Conservation (phyloP, 2,888 invertebrate species). For the Baronia brevicornis region DNA sequence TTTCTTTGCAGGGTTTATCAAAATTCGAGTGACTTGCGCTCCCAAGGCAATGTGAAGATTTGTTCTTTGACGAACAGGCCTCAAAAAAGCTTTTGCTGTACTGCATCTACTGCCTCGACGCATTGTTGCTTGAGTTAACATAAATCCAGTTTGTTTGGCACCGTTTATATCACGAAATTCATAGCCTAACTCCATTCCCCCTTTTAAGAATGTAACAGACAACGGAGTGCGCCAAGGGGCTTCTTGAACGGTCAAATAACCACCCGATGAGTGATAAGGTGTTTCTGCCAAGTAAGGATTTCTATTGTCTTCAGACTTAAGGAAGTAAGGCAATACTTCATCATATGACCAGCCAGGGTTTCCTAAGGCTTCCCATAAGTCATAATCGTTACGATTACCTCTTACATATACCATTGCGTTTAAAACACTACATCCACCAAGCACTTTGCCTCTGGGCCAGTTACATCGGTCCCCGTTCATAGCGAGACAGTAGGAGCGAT, state of each 20-base stretch:
- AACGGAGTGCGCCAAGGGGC: constrained; percentile 89
- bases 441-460: constrained; percentile 94
- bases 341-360: constrained; percentile 92
- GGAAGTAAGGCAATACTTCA: constrained; percentile 87
- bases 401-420: constrained; percentile 95
- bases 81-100: constrained; percentile 90
- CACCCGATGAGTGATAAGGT: constrained; percentile 85
- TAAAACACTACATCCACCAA: constrained; percentile 90
- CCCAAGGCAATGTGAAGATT: constrained; percentile 88
- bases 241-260: constrained; percentile 89
- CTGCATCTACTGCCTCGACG: constrained; percentile 90
- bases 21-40: constrained; percentile 83
- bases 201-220: constrained; percentile 88
- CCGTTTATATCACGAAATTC: constrained; percentile 88
- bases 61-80: constrained; percentile 84
- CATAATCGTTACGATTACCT: constrained; percentile 90
- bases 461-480: constrained; percentile 92
- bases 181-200: constrained; percentile 88
- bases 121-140: constrained; percentile 90
- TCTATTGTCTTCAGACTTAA: constrained; percentile 91
- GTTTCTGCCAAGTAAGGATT: constrained; percentile 87
- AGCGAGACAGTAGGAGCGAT: constrained; percentile 88
- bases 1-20: constrained; percentile 80
- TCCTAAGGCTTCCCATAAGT: constrained; percentile 88
- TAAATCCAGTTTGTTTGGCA: constrained; percentile 88